Evolutionary conservation across 2,797 vertebrate species (phyloP), one percentile per base, ranked within the genome.

Genomic region (Poeciliopsis gracilis): DNA sequence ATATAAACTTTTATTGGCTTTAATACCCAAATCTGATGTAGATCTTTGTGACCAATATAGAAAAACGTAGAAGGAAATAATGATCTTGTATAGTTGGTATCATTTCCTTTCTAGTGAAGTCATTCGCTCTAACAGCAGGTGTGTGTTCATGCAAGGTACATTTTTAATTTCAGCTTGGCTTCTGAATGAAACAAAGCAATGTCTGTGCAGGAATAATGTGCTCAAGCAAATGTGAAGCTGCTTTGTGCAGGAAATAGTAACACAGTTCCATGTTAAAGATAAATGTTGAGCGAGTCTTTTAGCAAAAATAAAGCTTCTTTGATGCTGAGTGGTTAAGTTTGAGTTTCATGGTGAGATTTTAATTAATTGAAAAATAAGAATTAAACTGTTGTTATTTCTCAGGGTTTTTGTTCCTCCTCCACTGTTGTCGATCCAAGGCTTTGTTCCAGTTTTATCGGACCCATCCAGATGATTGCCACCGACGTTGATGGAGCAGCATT

Each of bases 401-500:
- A 15, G n/a, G 13, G 28, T 61, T 61, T 30, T 61, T 1, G 7
- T 33, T 66, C 16, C 18, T 66, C 18, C 2, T 46, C 67, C 55
- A 71, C 70, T 79, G 63, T 79, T 73, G 69, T 77, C 33, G 41
- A 47, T 43, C 38, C 70, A 33, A 75, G 79, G 72, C 16, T 78
- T 3, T 0, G 23, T 67, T 49, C 78, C 46, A 45, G 36, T 75
- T 74, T 46, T 25, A 46, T 51, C 25, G 23, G 75, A 78, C 72
- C 59, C 71, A 76, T 30, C 47, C 6, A 1, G 0, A 51, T 45
- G 71, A 73, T 76, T 36, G 75, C 82, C 2, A 3, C 59, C 18
- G 38, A 72, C 70, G 71, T 66, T 71, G 77, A 83, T 72, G 77
- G 63, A 74, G 80, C 51, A 81, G 12, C 85, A 84, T 82, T 78